phyloP scores from a whole-genome alignment of 2,888 invertebrate genomes.

The Deroplatys truncata region DNA sequence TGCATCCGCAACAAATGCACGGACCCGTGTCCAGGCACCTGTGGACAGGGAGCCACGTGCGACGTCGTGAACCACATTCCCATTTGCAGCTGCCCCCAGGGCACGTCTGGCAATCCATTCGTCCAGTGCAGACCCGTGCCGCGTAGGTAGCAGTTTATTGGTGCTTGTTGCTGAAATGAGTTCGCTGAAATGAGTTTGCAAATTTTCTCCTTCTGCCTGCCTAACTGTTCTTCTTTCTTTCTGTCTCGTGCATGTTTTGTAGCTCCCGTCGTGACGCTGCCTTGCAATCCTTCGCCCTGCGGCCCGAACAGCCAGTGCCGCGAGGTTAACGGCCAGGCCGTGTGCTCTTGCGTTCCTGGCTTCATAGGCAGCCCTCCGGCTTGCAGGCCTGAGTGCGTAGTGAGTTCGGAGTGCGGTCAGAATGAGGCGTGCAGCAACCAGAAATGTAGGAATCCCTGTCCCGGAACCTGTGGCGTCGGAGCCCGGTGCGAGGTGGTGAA shows the following conservation, averaged over 20 bases:
- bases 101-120: slow-evolving; percentile 73
- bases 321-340: slow-evolving; percentile 63
- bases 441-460: slow-evolving; percentile 74
- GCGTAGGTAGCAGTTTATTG: slow-evolving; percentile 44
- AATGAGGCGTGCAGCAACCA: slow-evolving; percentile 74
- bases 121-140: slow-evolving; percentile 55
- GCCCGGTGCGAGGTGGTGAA: slow-evolving; percentile 70
- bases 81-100: slow-evolving; percentile 61
- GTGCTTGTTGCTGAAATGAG: neutral
- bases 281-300: slow-evolving; percentile 66
- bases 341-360: slow-evolving; percentile 71
- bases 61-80: slow-evolving; percentile 68
- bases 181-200: neutral
- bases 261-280: slow-evolving; percentile 55
- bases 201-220: neutral
- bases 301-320: slow-evolving; percentile 74
- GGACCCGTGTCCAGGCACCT: slow-evolving; percentile 68
- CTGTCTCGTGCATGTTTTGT: neutral
- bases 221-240: neutral
- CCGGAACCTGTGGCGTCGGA: slow-evolving; percentile 68
- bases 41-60: slow-evolving; percentile 66
- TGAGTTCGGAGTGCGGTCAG: slow-evolving; percentile 69
- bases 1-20: slow-evolving; percentile 66
- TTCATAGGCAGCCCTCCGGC: slow-evolving; percentile 72
- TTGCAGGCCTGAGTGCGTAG: slow-evolving; percentile 73